These are phyloP conservation scores for Druon quercuslanigerum DNA, from an alignment of 1,140 invertebrate genomes.

Conservation along the genomic window DNA sequence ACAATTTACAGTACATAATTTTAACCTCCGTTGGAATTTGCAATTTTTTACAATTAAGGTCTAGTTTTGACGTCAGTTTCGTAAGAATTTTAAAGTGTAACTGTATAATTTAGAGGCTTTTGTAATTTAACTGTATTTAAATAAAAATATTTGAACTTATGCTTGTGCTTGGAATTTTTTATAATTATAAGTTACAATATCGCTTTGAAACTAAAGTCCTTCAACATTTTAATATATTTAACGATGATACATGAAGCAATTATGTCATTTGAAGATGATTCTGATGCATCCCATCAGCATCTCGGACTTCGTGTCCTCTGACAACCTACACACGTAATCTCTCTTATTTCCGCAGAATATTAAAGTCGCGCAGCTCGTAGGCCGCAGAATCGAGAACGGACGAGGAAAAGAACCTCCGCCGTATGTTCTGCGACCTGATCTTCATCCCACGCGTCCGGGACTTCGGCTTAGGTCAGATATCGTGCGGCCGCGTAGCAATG, in stretches of 20 bases:
- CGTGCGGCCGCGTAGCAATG: slow-evolving; percentile 18
- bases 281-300: neutral
- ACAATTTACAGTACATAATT: too few species aligned
- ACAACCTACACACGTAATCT: slow-evolving; percentile 13
- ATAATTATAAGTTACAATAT: too few species aligned
- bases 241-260: slow-evolving; percentile 8
- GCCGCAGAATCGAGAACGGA: slow-evolving; percentile 27
- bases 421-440: slow-evolving; percentile 3
- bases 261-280: slow-evolving; percentile 20
- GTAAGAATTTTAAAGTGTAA: too few species aligned
- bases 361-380: slow-evolving; percentile 21
- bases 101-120: too few species aligned
- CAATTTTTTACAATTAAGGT: too few species aligned
- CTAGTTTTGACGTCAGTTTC: too few species aligned
- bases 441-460: slow-evolving; percentile 19
- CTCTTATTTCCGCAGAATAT: neutral
- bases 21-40: too few species aligned
- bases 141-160: too few species aligned
- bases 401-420: slow-evolving; percentile 8
- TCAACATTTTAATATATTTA: neutral
- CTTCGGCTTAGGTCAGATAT: neutral
- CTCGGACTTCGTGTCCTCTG: neutral
- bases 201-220: neutral
- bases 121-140: too few species aligned
- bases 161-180: too few species aligned